Conservation (phyloP, 2,888 invertebrate species). For the Rhagium mordax region DNA sequence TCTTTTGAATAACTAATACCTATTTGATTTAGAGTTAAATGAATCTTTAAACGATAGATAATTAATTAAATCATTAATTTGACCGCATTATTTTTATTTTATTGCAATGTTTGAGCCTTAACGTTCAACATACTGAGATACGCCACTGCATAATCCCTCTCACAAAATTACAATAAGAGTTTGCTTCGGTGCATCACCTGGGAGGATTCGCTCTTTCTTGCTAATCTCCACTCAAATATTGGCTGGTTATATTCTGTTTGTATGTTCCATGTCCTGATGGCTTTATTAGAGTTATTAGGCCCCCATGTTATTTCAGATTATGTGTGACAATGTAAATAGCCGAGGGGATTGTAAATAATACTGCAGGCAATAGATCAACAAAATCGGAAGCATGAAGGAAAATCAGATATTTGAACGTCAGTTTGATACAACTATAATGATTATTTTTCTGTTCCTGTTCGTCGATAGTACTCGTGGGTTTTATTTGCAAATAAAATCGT, state of each 20-base stretch:
- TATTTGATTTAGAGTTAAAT: too few relatives aligned
- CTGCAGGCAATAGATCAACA: not conserved
- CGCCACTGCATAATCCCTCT: not conserved
- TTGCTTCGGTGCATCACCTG: slow-evolving; percentile 30
- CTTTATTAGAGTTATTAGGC: slow-evolving; percentile 38
- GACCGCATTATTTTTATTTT: too few relatives aligned
- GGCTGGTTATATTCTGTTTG: slow-evolving; percentile 5
- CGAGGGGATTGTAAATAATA: slow-evolving; percentile 23
- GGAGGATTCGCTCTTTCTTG: slow-evolving; percentile 14
- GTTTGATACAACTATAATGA: not conserved
- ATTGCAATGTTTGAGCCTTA: too few relatives aligned
- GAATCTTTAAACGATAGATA: too few relatives aligned
- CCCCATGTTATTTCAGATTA: slow-evolving; percentile 41
- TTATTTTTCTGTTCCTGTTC: too few relatives aligned
- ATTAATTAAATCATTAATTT: too few relatives aligned
- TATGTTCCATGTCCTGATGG: slow-evolving; percentile 9
- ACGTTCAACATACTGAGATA: not conserved
- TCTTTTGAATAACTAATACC: too few relatives aligned
- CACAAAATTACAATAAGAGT: slow-evolving; percentile 7
- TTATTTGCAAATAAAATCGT: too few relatives aligned
- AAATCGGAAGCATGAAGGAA: not conserved
- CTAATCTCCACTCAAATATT: slow-evolving; percentile 38
- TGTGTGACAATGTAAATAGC: slow-evolving; percentile 38
- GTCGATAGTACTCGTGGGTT: too few relatives aligned
- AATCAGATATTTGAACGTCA: not conserved